Evolutionary conservation across 2,113 vertebrate genomes (phyloP).

Genomic region (Pangasianodon hypophthalmus): DNA sequence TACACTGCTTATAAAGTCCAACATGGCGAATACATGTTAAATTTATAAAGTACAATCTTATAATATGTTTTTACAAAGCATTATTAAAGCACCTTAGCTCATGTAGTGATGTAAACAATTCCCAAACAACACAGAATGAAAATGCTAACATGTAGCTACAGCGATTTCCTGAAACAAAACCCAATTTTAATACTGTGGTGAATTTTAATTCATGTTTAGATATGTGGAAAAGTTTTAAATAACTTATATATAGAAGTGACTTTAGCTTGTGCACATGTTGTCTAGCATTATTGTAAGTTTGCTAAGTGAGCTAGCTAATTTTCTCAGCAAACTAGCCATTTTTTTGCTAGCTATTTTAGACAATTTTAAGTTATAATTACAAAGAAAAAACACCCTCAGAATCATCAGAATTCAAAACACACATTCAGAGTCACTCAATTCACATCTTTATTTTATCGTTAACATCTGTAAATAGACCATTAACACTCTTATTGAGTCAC

Average conservation of each 20-base stretch:
- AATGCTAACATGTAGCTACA: background rate
- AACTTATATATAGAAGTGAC: background rate
- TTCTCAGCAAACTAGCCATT: background rate
- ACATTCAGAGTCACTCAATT: background rate
- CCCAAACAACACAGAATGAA: background rate
- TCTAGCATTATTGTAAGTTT: background rate
- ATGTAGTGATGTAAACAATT: background rate
- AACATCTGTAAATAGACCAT: background rate
- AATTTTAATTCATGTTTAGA: background rate
- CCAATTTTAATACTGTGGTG: too few relatives aligned
- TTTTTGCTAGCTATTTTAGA: background rate
- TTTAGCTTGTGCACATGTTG: background rate
- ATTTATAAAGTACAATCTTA: too few relatives aligned
- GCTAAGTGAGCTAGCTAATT: background rate
- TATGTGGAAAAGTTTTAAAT: background rate
- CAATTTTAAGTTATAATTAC: background rate
- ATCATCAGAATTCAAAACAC: background rate
- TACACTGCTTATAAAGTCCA: too few relatives aligned
- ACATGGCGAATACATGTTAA: too few relatives aligned
- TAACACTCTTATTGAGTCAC: background rate
- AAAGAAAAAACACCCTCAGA: background rate
- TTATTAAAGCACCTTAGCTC: background rate
- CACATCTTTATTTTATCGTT: constrained; percentile 22
- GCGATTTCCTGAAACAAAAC: background rate
- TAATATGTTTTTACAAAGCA: background rate